Evolutionary conservation across 2,113 vertebrate genomes (phyloP).

Genomic region (Spea bombifrons): DNA sequence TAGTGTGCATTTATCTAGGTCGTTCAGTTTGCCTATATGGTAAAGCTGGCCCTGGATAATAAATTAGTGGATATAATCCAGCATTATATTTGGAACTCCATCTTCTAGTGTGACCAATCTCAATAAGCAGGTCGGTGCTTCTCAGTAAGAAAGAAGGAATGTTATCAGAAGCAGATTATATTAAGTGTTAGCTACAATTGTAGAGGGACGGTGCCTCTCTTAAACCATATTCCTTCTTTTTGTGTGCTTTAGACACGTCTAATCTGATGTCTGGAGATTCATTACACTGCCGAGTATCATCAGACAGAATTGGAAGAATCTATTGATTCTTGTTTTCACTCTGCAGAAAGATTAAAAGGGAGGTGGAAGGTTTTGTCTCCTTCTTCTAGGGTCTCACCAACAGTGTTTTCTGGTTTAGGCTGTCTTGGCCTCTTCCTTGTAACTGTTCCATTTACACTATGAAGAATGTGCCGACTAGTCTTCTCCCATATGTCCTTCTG

Average conservation of each 20-base stretch:
- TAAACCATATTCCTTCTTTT: constrained; percentile 6
- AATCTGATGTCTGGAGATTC: constrained; percentile 29
- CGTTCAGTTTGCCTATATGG: too few species aligned
- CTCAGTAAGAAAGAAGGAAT: not conserved
- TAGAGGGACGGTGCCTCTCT: constrained; percentile 9
- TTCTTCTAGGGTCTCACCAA: too few species aligned
- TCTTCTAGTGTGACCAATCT: too few species aligned
- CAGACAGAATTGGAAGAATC: constrained; percentile 35
- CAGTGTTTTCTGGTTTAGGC: too few species aligned
- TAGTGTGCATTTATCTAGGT: too few species aligned
- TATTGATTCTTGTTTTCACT: constrained; percentile 32
- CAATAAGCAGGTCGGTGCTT: not conserved
- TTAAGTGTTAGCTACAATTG: not conserved
- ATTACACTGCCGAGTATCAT: constrained; percentile 23
- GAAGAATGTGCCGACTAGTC: too few species aligned
- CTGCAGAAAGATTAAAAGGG: constrained; percentile 2
- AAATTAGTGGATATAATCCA: too few species aligned
- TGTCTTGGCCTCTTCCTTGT: too few species aligned
- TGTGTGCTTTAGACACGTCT: constrained; percentile 13
- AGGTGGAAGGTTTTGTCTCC: not conserved
- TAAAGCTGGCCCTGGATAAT: too few species aligned
- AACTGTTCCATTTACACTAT: too few species aligned
- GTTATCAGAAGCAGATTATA: not conserved
- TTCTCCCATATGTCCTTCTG: too few species aligned
- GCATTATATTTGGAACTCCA: too few species aligned